Evolutionary conservation across 2,888 invertebrate genomes (phyloP).

Genomic region (Plagodis pulveraria): DNA sequence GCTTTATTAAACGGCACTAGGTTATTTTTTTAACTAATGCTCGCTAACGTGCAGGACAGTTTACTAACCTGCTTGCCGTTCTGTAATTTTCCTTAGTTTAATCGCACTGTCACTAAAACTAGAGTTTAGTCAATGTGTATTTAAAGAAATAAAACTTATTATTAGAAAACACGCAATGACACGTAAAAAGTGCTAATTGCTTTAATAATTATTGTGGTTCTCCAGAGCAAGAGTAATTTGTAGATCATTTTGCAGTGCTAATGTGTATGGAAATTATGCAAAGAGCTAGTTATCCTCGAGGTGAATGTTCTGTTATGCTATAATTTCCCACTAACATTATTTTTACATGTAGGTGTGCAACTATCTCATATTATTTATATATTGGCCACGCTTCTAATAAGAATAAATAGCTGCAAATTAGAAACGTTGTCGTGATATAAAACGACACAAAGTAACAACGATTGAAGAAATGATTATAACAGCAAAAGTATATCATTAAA

Average conservation of each 20-base stretch:
- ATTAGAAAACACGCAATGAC: conserved; percentile 60
- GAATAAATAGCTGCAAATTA: conserved; percentile 21
- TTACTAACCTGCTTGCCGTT: too few relatives aligned
- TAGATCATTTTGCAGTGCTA: conserved; percentile 76
- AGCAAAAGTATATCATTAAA: conserved; percentile 50
- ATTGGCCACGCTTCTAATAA: conserved; percentile 23
- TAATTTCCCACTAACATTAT: conserved; percentile 59
- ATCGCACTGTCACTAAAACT: not conserved
- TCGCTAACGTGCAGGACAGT: too few relatives aligned
- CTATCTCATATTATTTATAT: conserved; percentile 28
- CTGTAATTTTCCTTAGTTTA: too few relatives aligned
- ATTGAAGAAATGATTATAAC: conserved; percentile 37
- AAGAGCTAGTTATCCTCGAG: conserved; percentile 74
- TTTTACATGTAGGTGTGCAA: conserved; percentile 44
- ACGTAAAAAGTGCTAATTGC: conserved; percentile 72
- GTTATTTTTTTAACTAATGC: too few relatives aligned
- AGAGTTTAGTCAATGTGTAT: not conserved
- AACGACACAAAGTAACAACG: conserved; percentile 7
- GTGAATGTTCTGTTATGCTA: conserved; percentile 70
- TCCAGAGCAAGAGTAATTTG: conserved; percentile 71
- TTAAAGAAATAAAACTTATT: conserved; percentile 33
- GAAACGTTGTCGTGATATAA: conserved; percentile 25
- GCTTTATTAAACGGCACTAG: too few relatives aligned
- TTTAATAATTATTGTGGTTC: conserved; percentile 63
- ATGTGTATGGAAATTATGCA: conserved; percentile 79